Evolutionary conservation across 2,113 vertebrate species (phyloP).

Genomic region (Pedetes capensis): DNA sequence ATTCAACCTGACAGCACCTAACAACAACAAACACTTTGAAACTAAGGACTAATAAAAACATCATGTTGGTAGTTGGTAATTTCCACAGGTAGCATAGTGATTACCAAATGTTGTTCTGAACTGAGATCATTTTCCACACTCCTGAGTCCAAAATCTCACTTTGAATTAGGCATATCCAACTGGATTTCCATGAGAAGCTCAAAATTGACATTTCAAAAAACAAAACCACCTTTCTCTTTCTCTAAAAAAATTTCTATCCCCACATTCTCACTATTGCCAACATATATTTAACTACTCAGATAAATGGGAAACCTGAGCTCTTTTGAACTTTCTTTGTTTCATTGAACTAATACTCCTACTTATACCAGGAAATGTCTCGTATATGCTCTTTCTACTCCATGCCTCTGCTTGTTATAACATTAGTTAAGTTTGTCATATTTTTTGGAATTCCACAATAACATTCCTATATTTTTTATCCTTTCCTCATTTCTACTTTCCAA

Average conservation of each 20-base stretch:
- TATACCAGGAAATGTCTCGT: background rate
- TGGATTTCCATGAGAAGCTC: slow-evolving; percentile 31
- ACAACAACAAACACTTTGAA: background rate
- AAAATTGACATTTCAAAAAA: slow-evolving; percentile 30
- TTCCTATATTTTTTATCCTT: too few species aligned
- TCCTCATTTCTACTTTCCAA: background rate
- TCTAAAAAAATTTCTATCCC: background rate
- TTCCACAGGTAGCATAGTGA: background rate
- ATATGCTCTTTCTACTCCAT: background rate
- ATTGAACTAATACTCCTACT: background rate
- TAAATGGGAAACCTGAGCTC: background rate
- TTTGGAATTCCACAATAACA: background rate
- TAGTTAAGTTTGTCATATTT: background rate
- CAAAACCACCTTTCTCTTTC: background rate
- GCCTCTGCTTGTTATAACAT: background rate
- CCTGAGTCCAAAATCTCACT: slow-evolving; percentile 28
- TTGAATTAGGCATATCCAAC: background rate
- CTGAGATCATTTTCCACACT: background rate
- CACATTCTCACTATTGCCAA: background rate
- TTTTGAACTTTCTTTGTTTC: background rate
- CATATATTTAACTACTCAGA: background rate
- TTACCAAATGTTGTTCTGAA: background rate
- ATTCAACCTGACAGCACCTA: too few species aligned
- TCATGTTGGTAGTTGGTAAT: background rate
- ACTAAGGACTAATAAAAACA: background rate